Base-by-base conservation (phyloP, 2,797 vertebrate species). In the Xiphorhynchus erythropygius region DNA sequence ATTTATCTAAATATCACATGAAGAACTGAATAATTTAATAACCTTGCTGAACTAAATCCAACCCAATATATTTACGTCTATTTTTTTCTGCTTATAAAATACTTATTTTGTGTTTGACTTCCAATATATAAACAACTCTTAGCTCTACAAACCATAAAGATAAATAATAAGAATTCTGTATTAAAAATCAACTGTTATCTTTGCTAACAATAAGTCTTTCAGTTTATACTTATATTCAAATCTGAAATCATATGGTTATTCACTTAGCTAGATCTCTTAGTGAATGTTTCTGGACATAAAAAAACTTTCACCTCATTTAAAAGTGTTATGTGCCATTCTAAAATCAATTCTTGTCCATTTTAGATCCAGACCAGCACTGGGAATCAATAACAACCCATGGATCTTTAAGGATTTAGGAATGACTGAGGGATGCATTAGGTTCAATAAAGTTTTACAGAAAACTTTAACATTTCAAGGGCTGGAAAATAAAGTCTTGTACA, bases 1-100 rank as follows among this genome's bases (percentile, higher is more conserved):
- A 94, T 97, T 97, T 97, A 96, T 96, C 87, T 96, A 96, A 97
- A 92, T 95, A 97, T 95, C 91, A 95, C 77, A 95, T 83, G 94
- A 95, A 97, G 41, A 83, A 84, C 68, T 96, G 93, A 97, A 95
- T 96, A 95, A 96, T 94, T 97, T 90, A 94, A 97, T 96, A 97
- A 94, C 55, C 35, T 92, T 39, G 10, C 83, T 90, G 77, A 93
- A 60, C 69, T 87, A 94, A 95, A 93, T 92, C 78, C 87, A 94
- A 41, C 59, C 33, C 77, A 77, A 82, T 87, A 79, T 62, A 85
- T 94, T 94, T 90, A 85, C 47, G 15, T 52, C 33, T 57, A 25
- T 22, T 22, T 63, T 78, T 85, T 80, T 65, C 37, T 77, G 82
- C 76, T 86, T 76, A 78, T 83, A 42, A 95, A 94, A 84, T 83